Evolutionary conservation across 2,113 vertebrate genomes (phyloP).

Genomic region (Phaethon lepturus): DNA sequence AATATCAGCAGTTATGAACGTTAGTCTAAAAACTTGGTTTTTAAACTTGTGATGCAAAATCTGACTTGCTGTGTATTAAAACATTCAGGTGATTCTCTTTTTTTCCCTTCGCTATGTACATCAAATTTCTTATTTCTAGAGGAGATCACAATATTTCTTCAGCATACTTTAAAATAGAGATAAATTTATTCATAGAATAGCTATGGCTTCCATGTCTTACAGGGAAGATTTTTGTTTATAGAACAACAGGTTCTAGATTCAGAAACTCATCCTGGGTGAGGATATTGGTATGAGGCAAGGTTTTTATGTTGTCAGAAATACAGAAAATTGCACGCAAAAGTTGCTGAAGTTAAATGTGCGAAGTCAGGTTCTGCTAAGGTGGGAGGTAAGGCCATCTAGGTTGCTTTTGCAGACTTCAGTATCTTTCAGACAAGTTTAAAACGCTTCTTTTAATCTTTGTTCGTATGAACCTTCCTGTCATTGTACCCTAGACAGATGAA

Average conservation of each 20-base stretch:
- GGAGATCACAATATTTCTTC: background rate
- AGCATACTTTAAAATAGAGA: background rate
- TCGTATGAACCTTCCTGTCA: background rate
- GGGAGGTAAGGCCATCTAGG: background rate
- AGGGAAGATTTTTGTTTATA: background rate
- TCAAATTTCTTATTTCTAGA: background rate
- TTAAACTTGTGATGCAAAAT: background rate
- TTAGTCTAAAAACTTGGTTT: background rate
- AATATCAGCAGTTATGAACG: background rate
- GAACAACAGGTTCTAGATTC: background rate
- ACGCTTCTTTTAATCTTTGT: background rate
- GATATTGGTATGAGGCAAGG: background rate
- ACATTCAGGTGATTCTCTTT: background rate
- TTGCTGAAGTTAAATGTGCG: background rate
- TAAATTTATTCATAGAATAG: background rate
- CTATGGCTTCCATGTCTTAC: background rate
- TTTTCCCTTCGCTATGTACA: background rate
- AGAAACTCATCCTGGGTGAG: background rate
- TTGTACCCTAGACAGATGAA: background rate
- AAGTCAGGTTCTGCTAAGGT: background rate
- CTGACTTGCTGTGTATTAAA: background rate
- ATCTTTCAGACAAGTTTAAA: background rate
- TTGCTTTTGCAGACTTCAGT: background rate
- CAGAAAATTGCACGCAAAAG: background rate
- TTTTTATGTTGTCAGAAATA: background rate